Conservation (phyloP, 2,888 invertebrate species). For the Calliphora vomitoria region DNA sequence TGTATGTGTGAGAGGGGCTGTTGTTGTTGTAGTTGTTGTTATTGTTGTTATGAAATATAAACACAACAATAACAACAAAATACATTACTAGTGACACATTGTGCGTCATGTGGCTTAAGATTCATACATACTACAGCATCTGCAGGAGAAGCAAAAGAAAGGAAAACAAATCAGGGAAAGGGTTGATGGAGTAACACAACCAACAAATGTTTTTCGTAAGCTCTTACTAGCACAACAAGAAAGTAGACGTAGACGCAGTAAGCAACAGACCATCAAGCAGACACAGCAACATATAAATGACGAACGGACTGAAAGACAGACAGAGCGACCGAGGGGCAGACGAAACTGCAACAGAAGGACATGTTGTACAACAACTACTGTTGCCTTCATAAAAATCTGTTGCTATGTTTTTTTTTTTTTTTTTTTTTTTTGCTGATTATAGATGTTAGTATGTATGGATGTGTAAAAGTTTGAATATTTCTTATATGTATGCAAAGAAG, state of each 20-base stretch:
- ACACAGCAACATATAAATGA: constrained; percentile 43
- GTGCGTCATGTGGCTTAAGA: constrained; percentile 77
- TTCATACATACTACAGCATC: constrained; percentile 55
- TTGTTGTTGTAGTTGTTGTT: constrained; percentile 22
- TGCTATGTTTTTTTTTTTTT: constrained; percentile 63
- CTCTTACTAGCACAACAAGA: constrained; percentile 51
- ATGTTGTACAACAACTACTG: constrained; percentile 52
- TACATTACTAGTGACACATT: constrained; percentile 79
- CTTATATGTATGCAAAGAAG: constrained; percentile 28
- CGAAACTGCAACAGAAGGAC: constrained; percentile 65
- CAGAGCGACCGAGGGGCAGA: background rate
- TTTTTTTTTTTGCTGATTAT: constrained; percentile 13
- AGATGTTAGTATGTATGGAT: background rate
- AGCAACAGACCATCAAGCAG: constrained; percentile 29
- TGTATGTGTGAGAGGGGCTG: constrained; percentile 72
- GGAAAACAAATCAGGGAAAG: constrained; percentile 38
- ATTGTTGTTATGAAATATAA: constrained; percentile 59
- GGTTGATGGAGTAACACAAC: constrained; percentile 58
- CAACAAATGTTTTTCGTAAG: constrained; percentile 60
- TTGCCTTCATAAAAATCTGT: constrained; percentile 69
- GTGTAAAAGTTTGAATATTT: constrained; percentile 21
- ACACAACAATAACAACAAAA: constrained; percentile 33
- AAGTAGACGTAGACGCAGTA: constrained; percentile 30
- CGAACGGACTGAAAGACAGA: constrained; percentile 22
- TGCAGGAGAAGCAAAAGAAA: constrained; percentile 44